phyloP scores from a whole-genome alignment of 2,113 vertebrate species.

The Zosterops borbonicus region DNA sequence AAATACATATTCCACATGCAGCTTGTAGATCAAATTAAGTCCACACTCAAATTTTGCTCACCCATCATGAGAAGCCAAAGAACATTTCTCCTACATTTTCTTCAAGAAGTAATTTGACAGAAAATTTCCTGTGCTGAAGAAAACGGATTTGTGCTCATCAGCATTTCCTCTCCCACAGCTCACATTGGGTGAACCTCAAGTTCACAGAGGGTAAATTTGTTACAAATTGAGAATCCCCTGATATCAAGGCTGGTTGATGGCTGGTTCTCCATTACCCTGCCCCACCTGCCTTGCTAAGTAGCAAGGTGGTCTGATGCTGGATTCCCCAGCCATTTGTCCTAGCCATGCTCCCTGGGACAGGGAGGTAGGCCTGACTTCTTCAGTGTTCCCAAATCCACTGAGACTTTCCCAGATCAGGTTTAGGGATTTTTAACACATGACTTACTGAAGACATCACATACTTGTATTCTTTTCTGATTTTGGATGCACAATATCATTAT shows the following conservation, averaged over 20 bases:
- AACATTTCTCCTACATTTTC: neutral
- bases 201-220: neutral
- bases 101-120: neutral
- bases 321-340: neutral
- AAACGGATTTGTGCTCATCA: neutral
- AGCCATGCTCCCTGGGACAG: neutral
- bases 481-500: neutral
- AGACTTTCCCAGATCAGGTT: neutral
- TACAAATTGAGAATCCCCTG: neutral
- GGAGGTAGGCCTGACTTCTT: neutral
- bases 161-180: neutral
- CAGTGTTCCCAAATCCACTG: neutral
- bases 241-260: neutral
- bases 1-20: neutral
- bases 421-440: neutral
- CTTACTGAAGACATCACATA: neutral
- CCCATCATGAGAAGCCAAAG: neutral
- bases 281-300: neutral
- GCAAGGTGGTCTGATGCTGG: neutral
- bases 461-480: neutral
- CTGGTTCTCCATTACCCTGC: neutral
- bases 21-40: neutral
- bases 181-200: neutral
- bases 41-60: neutral
- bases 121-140: neutral